phyloP scores from a whole-genome alignment of 2,888 invertebrate species.

The Drosophila gaucha region DNA sequence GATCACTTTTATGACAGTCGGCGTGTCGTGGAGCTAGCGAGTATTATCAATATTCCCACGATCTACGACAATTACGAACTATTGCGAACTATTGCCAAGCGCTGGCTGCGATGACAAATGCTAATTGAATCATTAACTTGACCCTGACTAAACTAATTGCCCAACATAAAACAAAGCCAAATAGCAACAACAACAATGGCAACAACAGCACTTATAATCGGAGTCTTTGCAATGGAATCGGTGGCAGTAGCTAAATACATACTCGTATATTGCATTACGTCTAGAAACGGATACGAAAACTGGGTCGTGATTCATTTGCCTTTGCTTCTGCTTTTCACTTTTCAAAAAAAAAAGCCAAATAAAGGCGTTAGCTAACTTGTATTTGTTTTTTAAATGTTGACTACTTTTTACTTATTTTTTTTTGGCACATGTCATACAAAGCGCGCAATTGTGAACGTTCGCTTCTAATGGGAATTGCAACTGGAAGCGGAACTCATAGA shows the following conservation, averaged over 20 bases:
- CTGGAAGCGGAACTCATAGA: background rate
- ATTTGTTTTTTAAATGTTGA: constrained; percentile 4
- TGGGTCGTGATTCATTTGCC: constrained; percentile 30
- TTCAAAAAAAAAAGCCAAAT: constrained; percentile 11
- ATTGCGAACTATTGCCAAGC: constrained; percentile 26
- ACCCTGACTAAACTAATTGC: constrained; percentile 70
- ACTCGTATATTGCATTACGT: background rate
- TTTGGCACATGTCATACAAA: constrained; percentile 29
- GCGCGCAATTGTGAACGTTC: constrained; percentile 19
- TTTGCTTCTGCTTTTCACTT: constrained; percentile 38
- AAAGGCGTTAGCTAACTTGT: constrained; percentile 9
- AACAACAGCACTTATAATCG: constrained; percentile 26
- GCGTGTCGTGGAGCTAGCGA: constrained; percentile 33
- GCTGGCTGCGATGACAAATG: constrained; percentile 67
- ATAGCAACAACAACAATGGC: constrained; percentile 29
- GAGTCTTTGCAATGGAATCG: constrained; percentile 34
- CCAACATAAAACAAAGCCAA: constrained; percentile 64
- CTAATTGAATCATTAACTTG: constrained; percentile 76
- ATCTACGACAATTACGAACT: constrained; percentile 68
- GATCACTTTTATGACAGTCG: constrained; percentile 27
- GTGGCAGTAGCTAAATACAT: constrained; percentile 22
- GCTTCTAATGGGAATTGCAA: background rate
- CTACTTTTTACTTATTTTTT: background rate
- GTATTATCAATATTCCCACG: constrained; percentile 73
- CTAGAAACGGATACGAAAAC: constrained; percentile 30